A percentile compares a stretch with the other conserved stretches of the same genome.
Conservation (phyloP, 64 coral and sea anemone species). For the Catalaphyllia jardinei region DNA sequence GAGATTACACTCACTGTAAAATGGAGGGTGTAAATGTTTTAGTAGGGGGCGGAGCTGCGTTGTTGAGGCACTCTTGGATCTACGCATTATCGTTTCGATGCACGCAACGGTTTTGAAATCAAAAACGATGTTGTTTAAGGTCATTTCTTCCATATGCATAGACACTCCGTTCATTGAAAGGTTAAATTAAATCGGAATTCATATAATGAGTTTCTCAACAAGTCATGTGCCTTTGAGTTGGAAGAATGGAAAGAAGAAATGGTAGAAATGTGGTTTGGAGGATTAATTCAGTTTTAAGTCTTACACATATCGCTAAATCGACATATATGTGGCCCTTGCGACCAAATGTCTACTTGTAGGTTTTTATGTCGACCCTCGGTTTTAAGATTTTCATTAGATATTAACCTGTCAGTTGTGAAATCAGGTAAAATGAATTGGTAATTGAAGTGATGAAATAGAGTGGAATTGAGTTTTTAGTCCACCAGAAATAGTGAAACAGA, state of each 20-base stretch:
- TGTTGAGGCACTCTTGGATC: constrained; percentile 25
- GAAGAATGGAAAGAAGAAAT: background rate
- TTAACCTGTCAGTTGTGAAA: background rate
- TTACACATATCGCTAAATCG: background rate
- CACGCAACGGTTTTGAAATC: constrained; percentile 17
- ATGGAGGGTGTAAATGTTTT: constrained; percentile 49
- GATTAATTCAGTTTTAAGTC: background rate
- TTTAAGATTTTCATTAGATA: background rate
- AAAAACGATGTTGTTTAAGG: background rate
- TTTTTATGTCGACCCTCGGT: background rate
- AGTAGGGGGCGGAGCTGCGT: constrained; percentile 28
- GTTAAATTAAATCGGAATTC: background rate
- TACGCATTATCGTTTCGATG: constrained; percentile 4
- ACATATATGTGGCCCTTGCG: background rate
- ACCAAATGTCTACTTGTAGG: background rate
- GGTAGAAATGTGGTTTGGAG: background rate
- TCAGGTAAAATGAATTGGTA: background rate
- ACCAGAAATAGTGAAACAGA: too few species aligned
- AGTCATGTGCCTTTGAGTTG: background rate
- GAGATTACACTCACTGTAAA: constrained; percentile 32
- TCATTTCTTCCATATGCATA: background rate
- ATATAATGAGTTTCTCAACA: background rate
- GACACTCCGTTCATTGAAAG: background rate
- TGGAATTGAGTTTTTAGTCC: background rate
- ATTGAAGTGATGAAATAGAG: background rate